Conservation (phyloP, 2,113 vertebrate species). For the Fregata magnificens region DNA sequence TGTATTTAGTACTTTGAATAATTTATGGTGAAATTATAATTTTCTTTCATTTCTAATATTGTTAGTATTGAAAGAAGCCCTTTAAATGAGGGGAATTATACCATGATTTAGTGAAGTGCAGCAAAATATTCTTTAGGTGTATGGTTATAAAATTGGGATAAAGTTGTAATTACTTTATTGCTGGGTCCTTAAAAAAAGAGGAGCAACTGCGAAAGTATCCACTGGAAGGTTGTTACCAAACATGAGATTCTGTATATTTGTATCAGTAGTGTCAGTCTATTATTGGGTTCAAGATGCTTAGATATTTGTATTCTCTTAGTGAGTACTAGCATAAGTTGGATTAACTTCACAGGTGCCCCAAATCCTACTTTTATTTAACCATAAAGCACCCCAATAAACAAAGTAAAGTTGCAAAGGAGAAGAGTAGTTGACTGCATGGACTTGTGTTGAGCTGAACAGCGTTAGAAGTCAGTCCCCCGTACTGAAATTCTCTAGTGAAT, state of each 20-base stretch:
- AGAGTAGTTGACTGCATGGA: background rate
- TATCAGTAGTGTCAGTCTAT: background rate
- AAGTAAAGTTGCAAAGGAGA: background rate
- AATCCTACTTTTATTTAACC: background rate
- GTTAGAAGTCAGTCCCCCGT: background rate
- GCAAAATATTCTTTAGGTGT: background rate
- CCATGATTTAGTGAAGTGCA: background rate
- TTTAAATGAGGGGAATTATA: background rate
- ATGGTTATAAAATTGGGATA: background rate
- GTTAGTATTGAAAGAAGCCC: background rate
- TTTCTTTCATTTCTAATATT: background rate
- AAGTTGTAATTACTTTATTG: background rate
- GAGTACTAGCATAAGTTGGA: background rate
- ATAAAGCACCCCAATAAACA: background rate
- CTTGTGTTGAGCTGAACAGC: background rate
- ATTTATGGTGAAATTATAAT: slow-evolving; percentile 7
- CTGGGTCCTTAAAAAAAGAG: background rate
- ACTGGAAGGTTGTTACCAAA: background rate
- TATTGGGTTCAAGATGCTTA: background rate
- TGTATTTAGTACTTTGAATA: slow-evolving; percentile 7
- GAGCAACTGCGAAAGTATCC: background rate
- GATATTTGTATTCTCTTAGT: background rate
- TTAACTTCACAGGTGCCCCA: background rate
- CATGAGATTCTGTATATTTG: background rate
- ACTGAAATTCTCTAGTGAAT: background rate